Evolutionary conservation across 2,888 invertebrate species (phyloP).

Genomic region (Cosmia pyralina): DNA sequence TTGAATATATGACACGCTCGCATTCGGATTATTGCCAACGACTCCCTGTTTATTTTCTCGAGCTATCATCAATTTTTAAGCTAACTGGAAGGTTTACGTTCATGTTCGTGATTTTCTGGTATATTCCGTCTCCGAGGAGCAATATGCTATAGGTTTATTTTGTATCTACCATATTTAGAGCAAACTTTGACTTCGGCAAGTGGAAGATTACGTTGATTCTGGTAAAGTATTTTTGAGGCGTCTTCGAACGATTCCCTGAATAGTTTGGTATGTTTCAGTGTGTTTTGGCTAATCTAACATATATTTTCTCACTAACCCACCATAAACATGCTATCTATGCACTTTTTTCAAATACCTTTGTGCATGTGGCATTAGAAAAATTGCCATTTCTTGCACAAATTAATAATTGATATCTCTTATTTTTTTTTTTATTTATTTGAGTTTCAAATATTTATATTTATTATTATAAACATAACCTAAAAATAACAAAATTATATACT

Average conservation of each 20-base stretch:
- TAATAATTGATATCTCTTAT: neutral
- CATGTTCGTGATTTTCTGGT: slow-evolving; percentile 4
- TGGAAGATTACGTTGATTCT: neutral
- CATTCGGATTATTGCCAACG: slow-evolving; percentile 58
- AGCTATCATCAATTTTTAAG: slow-evolving; percentile 31
- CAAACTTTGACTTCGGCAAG: neutral
- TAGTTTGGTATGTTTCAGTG: neutral
- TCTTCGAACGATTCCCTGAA: neutral
- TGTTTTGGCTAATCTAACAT: neutral
- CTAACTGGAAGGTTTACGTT: slow-evolving; percentile 4
- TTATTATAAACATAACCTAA: too few relatives aligned
- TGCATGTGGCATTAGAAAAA: neutral
- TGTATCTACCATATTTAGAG: neutral
- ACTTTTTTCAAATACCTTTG: neutral
- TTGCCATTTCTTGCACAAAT: neutral
- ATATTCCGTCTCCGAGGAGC: neutral
- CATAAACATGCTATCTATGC: neutral
- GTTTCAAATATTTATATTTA: too few relatives aligned
- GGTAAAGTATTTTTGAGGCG: too few relatives aligned
- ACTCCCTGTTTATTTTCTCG: slow-evolving; percentile 20
- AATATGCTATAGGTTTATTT: neutral
- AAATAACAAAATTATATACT: too few relatives aligned
- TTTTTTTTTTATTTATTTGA: too few relatives aligned
- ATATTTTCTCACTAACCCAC: neutral
- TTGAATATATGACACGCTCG: slow-evolving; percentile 70